Conservation (phyloP, 2,797 vertebrate species). For the Halcyon chelicuti region DNA sequence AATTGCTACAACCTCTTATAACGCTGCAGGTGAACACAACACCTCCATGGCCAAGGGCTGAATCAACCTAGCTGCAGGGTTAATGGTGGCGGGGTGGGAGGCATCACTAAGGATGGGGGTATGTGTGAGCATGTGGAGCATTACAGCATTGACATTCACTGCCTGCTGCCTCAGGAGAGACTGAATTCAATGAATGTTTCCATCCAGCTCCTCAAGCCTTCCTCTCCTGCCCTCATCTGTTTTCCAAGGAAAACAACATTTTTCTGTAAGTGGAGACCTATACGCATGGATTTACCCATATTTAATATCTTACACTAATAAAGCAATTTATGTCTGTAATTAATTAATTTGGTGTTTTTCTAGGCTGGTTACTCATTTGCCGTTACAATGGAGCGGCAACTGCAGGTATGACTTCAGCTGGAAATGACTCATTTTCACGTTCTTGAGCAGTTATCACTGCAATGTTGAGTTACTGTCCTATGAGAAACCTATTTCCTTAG, state of each 20-base stretch:
- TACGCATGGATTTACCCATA: fast-evolving
- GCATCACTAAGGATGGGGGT: not conserved
- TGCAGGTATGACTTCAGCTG: not conserved
- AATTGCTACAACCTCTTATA: not conserved
- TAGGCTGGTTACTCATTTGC: not conserved
- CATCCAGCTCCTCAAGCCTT: not conserved
- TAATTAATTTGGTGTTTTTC: not conserved
- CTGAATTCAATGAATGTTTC: not conserved
- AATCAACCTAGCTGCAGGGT: not conserved
- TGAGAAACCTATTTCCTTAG: not conserved
- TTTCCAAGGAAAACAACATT: not conserved
- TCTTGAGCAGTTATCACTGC: not conserved
- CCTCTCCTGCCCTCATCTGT: not conserved
- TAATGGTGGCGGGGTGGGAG: no score
- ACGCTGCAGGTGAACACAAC: not conserved
- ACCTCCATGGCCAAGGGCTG: not conserved
- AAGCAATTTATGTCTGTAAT: not conserved
- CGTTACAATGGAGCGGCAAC: not conserved
- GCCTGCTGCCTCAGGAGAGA: not conserved
- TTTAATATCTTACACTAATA: not conserved
- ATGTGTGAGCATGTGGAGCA: not conserved
- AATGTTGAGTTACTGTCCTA: fast-evolving
- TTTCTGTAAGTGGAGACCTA: not conserved
- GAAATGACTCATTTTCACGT: not conserved
- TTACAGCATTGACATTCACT: not conserved